phyloP scores from a whole-genome alignment of 2,113 vertebrate species.

The Sylvicapra grimmia region DNA sequence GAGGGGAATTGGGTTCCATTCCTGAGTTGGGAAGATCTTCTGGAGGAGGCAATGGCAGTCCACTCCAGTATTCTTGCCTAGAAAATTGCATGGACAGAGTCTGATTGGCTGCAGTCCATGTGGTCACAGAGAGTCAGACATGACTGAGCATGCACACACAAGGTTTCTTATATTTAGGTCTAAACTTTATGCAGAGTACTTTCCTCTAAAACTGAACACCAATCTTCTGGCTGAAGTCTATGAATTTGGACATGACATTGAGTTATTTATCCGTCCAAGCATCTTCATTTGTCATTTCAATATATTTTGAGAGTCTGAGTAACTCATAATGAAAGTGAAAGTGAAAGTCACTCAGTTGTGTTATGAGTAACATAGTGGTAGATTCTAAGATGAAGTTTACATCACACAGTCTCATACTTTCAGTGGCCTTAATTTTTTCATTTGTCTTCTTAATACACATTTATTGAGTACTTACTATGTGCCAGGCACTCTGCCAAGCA shows the following conservation, averaged over 20 bases:
- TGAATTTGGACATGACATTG: background rate
- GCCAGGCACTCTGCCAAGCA: background rate
- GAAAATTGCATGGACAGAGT: background rate
- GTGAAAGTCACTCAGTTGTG: background rate
- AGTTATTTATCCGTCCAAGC: background rate
- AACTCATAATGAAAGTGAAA: background rate
- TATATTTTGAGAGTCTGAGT: background rate
- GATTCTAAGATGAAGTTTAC: slow-evolving; percentile 9
- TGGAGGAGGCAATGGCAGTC: background rate
- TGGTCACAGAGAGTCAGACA: background rate
- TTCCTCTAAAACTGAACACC: slow-evolving; percentile 18
- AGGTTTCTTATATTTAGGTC: background rate
- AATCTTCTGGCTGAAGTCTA: background rate
- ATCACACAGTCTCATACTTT: background rate
- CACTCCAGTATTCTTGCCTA: background rate
- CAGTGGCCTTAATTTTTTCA: slow-evolving; percentile 2
- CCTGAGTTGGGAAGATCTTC: background rate
- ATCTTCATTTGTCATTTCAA: slow-evolving; percentile 19
- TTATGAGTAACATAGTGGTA: background rate
- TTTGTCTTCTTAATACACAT: slow-evolving; percentile 29
- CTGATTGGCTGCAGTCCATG: background rate
- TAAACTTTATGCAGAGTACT: background rate
- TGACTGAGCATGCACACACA: background rate
- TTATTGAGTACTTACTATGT: slow-evolving; percentile 39
- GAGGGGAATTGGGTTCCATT: background rate